phyloP scores from a whole-genome alignment of 2,113 vertebrate genomes.

The Holacanthus passer region DNA sequence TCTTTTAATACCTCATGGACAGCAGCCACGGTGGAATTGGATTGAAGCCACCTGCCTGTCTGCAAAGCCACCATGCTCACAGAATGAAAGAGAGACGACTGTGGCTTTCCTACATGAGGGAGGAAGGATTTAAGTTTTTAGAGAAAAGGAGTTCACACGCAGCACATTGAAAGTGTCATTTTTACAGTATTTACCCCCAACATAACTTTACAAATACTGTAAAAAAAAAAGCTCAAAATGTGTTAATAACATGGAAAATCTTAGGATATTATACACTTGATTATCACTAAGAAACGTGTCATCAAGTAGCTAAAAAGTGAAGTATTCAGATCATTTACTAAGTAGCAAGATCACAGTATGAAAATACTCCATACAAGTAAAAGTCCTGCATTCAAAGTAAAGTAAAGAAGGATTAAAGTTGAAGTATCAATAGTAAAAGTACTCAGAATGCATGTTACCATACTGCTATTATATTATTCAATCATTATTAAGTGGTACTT shows the following conservation, averaged over 20 bases:
- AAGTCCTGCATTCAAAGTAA: too few relatives aligned
- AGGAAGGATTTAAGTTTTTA: slow-evolving; percentile 8
- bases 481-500: too few relatives aligned
- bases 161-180: not conserved
- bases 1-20: slow-evolving; percentile 51
- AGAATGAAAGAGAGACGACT: not conserved
- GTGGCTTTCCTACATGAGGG: slow-evolving; percentile 13
- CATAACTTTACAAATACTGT: not conserved
- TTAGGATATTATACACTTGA: not conserved
- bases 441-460: not conserved
- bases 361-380: not conserved
- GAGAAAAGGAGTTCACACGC: not conserved
- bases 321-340: too few relatives aligned
- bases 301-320: not conserved
- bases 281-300: not conserved
- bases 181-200: not conserved
- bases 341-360: not conserved
- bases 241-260: not conserved
- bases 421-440: not conserved
- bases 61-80: slow-evolving; percentile 12
- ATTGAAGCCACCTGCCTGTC: slow-evolving; percentile 66
- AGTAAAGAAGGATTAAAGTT: not conserved
- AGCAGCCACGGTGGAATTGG: slow-evolving; percentile 34
- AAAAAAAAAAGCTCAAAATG: not conserved
- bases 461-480: too few relatives aligned